Percentiles rank a stretch among this genome's conserved stretches.
Evolutionary conservation across 2,888 invertebrate species (phyloP).

Genomic region (Autographa pulchrina): DNA sequence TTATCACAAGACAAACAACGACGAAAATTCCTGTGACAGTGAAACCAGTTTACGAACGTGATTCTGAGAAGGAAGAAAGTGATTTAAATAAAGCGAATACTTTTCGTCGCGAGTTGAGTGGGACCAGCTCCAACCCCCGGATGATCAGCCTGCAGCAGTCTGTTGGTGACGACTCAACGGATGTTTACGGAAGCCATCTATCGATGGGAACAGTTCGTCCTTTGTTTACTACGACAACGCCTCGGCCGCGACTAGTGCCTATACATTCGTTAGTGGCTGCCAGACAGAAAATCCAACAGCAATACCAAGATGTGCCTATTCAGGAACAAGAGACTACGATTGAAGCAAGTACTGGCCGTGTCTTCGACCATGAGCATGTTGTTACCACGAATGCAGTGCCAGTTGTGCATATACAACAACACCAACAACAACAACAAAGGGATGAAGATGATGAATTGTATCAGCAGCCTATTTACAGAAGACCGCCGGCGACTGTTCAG

Average conservation of each 20-base stretch:
- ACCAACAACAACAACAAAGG: constrained; percentile 56
- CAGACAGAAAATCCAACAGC: constrained; percentile 84
- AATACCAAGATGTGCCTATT: constrained; percentile 77
- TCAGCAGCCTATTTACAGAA: constrained; percentile 80
- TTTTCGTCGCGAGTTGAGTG: constrained; percentile 90
- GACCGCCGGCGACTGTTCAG: constrained; percentile 76
- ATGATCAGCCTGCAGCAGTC: constrained; percentile 90
- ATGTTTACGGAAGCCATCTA: constrained; percentile 91
- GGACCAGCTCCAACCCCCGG: constrained; percentile 89
- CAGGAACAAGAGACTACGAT: constrained; percentile 84
- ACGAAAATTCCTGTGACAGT: constrained; percentile 78
- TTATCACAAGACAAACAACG: constrained; percentile 81
- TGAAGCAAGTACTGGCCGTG: constrained; percentile 88
- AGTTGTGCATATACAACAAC: constrained; percentile 87
- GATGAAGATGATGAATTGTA: constrained; percentile 79
- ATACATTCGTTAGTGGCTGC: constrained; percentile 86
- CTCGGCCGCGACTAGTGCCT: constrained; percentile 88
- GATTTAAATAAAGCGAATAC: constrained; percentile 88
- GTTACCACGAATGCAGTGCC: constrained; percentile 88
- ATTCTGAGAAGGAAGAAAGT: constrained; percentile 79
- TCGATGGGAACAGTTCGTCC: constrained; percentile 91
- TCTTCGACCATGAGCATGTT: constrained; percentile 83
- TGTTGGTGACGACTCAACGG: constrained; percentile 91
- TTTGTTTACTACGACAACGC: constrained; percentile 91
- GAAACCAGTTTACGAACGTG: constrained; percentile 89